Percentiles rank a stretch among this genome's conserved stretches.
phyloP scores from a whole-genome alignment of 2,888 invertebrate genomes.

The Parapristionchus giblindavisi region DNA sequence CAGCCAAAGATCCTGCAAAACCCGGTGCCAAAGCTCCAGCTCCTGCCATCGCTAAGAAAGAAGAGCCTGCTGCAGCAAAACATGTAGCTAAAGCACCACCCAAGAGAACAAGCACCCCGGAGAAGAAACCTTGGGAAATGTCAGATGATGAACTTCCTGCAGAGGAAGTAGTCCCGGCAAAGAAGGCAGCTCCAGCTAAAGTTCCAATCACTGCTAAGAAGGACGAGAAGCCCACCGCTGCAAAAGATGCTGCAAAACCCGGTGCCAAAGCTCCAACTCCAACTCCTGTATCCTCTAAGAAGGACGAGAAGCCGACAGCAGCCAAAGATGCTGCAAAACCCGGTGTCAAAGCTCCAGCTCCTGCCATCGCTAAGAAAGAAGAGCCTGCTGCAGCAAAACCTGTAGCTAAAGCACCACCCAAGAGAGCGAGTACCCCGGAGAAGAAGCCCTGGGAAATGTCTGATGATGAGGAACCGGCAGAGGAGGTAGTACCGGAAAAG shows the following conservation, averaged over 20 bases:
- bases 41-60: too few relatives aligned
- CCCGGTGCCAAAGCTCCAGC: too few relatives aligned
- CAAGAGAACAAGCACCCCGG: neutral
- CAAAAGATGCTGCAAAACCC: constrained; percentile 3
- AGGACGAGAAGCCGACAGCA: constrained; percentile 10
- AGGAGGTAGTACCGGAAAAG: neutral
- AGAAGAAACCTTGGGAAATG: too few relatives aligned
- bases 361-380: too few relatives aligned
- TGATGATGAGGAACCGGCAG: constrained; percentile 15
- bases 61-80: too few relatives aligned
- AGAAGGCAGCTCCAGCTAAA: neutral
- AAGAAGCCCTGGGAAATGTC: too few relatives aligned
- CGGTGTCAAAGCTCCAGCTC: neutral
- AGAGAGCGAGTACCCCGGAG: neutral
- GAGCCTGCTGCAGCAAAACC: constrained; percentile 18
- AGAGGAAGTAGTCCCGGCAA: neutral
- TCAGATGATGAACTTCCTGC: constrained; percentile 15
- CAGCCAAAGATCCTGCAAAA: too few relatives aligned
- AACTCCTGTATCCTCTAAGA: constrained; percentile 4
- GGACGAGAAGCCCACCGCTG: neutral
- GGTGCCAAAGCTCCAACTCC: neutral
- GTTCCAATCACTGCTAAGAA: too few relatives aligned
- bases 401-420: constrained; percentile 1
- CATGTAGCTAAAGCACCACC: constrained; percentile 16
- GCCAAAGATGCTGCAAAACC: neutral